These are phyloP conservation scores for Augochlorella aurata DNA, from an alignment of 2,888 invertebrate genomes.

Conservation along the genomic window DNA sequence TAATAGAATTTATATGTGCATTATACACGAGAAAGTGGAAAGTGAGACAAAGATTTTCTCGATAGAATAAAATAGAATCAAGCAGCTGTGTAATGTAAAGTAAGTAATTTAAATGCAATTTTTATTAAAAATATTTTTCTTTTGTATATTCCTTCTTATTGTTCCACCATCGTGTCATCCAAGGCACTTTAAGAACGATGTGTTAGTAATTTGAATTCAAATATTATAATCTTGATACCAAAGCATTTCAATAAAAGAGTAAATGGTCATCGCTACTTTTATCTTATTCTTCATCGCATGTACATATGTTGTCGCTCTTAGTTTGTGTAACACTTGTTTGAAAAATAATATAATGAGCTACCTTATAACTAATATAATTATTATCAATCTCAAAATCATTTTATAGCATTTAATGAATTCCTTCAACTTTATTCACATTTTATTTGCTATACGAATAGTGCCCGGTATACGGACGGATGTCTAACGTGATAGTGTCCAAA, in stretches of 20 bases:
- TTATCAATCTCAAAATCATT: slow-evolving; percentile 51
- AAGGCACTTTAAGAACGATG: slow-evolving; percentile 63
- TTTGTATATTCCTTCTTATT: slow-evolving; percentile 16
- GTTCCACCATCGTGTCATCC: slow-evolving; percentile 68
- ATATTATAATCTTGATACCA: slow-evolving; percentile 23
- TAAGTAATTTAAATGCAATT: neutral
- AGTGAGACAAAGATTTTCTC: neutral
- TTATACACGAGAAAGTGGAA: slow-evolving; percentile 5
- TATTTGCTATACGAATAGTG: slow-evolving; percentile 62
- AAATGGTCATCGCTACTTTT: slow-evolving; percentile 34
- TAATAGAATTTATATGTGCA: slow-evolving; percentile 1
- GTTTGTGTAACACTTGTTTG: slow-evolving; percentile 32
- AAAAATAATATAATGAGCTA: slow-evolving; percentile 37
- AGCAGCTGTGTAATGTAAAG: neutral
- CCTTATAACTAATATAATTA: slow-evolving; percentile 54
- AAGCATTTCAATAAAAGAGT: slow-evolving; percentile 36
- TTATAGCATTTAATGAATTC: slow-evolving; percentile 50
- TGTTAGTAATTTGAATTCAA: slow-evolving; percentile 33
- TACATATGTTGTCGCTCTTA: slow-evolving; percentile 9
- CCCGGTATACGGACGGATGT: slow-evolving; percentile 74
- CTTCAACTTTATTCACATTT: slow-evolving; percentile 48
- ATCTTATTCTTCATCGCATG: slow-evolving; percentile 17
- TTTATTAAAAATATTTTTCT: slow-evolving; percentile 7
- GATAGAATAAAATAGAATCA: neutral
- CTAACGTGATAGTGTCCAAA: slow-evolving; percentile 60